Base-by-base conservation (phyloP, 2,888 invertebrate genomes). In the Saturnia japonica region DNA sequence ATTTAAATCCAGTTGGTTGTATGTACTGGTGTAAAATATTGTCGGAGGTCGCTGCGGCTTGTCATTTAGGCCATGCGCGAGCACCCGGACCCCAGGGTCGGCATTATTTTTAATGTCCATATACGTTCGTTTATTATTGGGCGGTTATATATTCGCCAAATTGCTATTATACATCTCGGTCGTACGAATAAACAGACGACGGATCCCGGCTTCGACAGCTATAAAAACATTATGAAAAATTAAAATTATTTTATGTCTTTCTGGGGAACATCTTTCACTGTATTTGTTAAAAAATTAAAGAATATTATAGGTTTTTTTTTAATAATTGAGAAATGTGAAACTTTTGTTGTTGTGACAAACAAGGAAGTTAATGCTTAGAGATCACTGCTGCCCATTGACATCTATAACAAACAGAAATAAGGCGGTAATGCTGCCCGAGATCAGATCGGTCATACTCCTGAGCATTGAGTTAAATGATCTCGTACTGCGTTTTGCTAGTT, bases 31-130 rank as follows among this genome's bases (percentile, higher is more conserved):
- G 12, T 22, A 25, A 57, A 6, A 2, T 28, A 25, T 57, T 57
- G 3, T 14, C 57, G 1, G 12, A 51, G 6, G 12, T 25, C 14
- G 25, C 57, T 57, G 25, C 25, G 34, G 64, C 40, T 40, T n/a
- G 40, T 64, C 9, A 8, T 40, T 64, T 64, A 22, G 64, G n/a
- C n/a, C 64, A 40, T 40, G 64, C n/a, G 64, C 40, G 64, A 64
- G 64, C 64, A 34, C 19, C 40, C 40, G 64, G 40, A 40, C 64
- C 43, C 66, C 70, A 51, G 64, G 51, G 66, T 51, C 66, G 66
- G 42, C 67, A 70, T 70, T 70, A 70, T 70, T 70, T 70, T 70
- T 70, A 70, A 66, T 45, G 70, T 54, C 67, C 70, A 54, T 66
- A 67, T 66, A 70, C 66, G 66, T 70, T 51, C 51, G 66, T 70